Evolutionary conservation across 2,113 vertebrate genomes (phyloP), one percentile per base, ranked within the genome.

Genomic region (Xyrauchen texanus): DNA sequence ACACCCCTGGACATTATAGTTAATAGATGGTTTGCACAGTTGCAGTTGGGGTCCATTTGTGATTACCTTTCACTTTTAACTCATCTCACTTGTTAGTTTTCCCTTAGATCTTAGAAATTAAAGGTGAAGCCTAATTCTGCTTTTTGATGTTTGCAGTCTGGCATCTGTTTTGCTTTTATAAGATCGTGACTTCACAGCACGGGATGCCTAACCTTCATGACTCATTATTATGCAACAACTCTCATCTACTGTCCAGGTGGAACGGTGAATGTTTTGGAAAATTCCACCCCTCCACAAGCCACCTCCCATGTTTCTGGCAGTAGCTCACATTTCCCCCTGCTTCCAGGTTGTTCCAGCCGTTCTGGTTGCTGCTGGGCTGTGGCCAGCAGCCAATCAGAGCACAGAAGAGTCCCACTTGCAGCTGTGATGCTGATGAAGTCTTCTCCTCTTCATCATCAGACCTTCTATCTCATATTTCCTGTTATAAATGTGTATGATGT

Each of bases 401-500:
- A 82, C 90, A 81, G 83, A 76, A 87, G 83, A 57, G 77, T 80
- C 73, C 79, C 21, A 34, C 21, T 34, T 60, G 68, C 87, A 88
- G 83, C 86, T 87, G 86, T 68, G 83, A 85, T 80, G 79, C 77
- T 77, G 84, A 90, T 86, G 85, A 89, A 89, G 88, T 86, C 82
- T 80, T 89, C 88, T 91, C 88, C 85, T 91, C 85, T 88, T 84
- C 86, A 71, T 82, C 89, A 86, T 80, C 87, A 70, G 87, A 88
- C 87, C 88, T 88, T 92, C 90, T 90, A 93, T 94, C 91, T 91
- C 86, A 44, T 83, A 79, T 88, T 90, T 89, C 88, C 90, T 89
- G 90, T 90, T 92, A 89, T 89, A 90, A 91, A 93, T 89, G 86
- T 83, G 90, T 89, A 88, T 71, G 70, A 90, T 90, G 91, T 93